These are phyloP conservation scores for Pachyramphus minor DNA, from an alignment of 2,113 vertebrate genomes.

Conservation along the genomic window DNA sequence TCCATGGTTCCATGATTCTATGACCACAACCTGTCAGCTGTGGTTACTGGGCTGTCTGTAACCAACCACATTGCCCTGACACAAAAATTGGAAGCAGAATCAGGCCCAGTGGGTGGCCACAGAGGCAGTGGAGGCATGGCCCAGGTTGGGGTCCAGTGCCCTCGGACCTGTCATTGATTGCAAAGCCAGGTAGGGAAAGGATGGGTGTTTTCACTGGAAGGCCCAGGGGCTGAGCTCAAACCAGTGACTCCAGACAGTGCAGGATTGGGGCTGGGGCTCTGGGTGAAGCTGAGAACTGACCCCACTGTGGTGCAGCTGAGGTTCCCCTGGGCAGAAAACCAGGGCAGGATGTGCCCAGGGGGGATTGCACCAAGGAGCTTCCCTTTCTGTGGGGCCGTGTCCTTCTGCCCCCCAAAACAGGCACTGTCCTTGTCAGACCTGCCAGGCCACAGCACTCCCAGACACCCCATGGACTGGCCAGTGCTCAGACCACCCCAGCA, in stretches of 20 bases:
- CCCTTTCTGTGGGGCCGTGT: background rate
- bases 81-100: background rate
- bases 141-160: background rate
- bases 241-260: background rate
- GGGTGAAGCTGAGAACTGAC: background rate
- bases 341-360: background rate
- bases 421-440: background rate
- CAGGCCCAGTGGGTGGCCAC: too few relatives aligned
- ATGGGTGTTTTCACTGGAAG: background rate
- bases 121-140: background rate
- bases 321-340: background rate
- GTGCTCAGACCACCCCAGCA: background rate
- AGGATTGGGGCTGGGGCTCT: background rate
- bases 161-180: background rate
- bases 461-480: rapidly evolving
- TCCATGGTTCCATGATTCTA: background rate
- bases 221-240: background rate
- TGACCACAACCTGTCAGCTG: background rate
- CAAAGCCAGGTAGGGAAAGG: background rate
- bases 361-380: background rate
- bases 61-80: background rate
- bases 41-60: background rate
- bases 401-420: background rate
- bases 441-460: rapidly evolving
- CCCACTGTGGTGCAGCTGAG: background rate